These are phyloP conservation scores for Cotesia typhae DNA, from an alignment of 1,140 invertebrate genomes.

Conservation along the genomic window DNA sequence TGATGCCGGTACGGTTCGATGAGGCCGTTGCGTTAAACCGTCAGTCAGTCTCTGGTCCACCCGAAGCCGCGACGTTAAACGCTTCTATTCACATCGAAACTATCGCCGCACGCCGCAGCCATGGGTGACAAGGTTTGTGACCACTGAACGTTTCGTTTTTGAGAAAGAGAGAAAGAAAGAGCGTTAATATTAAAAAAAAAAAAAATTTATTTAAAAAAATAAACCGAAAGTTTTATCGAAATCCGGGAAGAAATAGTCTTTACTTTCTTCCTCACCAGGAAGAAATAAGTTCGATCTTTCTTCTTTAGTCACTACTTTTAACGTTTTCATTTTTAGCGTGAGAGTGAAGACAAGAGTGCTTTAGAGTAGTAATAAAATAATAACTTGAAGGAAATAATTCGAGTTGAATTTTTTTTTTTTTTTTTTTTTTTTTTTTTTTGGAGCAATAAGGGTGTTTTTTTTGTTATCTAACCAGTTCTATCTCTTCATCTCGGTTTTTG, in stretches of 20 bases:
- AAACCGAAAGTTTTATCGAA: neutral
- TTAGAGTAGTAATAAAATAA: too few relatives aligned
- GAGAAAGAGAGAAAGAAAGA: slow-evolving; percentile 26
- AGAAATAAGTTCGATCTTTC: neutral
- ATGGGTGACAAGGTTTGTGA: slow-evolving; percentile 65
- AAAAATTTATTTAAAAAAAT: slow-evolving; percentile 3
- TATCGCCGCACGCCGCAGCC: slow-evolving; percentile 56
- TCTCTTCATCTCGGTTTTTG: slow-evolving; percentile 4
- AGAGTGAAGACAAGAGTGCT: too few relatives aligned
- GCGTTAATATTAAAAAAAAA: slow-evolving; percentile 23
- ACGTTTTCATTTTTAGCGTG: too few relatives aligned
- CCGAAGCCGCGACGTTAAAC: slow-evolving; percentile 58
- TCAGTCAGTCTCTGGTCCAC: slow-evolving; percentile 63
- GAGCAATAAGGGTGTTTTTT: neutral
- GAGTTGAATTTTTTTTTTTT: neutral
- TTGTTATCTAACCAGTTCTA: neutral
- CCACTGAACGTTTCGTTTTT: neutral
- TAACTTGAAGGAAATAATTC: too few relatives aligned
- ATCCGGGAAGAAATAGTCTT: too few relatives aligned
- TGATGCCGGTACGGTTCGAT: slow-evolving; percentile 61
- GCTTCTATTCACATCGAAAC: slow-evolving; percentile 55
- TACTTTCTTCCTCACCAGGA: neutral
- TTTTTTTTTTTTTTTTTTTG: neutral
- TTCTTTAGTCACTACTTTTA: too few relatives aligned
- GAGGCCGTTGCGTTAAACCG: slow-evolving; percentile 52